These are phyloP conservation scores for Erebia epiphron DNA, from an alignment of 2,888 invertebrate genomes.

Conservation along the genomic window DNA sequence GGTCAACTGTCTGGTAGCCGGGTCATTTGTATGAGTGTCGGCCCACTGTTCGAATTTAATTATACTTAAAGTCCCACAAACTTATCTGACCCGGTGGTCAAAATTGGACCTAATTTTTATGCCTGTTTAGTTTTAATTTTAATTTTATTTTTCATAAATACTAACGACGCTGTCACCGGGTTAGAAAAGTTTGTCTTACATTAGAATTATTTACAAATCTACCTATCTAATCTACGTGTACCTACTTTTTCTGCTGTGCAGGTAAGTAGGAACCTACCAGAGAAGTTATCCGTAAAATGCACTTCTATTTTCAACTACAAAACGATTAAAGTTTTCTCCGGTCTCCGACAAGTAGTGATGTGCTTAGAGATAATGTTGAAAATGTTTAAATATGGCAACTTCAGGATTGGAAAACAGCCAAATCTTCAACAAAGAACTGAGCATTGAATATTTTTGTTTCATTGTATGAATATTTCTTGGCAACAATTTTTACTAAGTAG, in stretches of 20 bases:
- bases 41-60: too few species aligned
- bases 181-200: too few species aligned
- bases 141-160: too few species aligned
- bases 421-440: conserved; percentile 14
- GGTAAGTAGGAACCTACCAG: background rate
- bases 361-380: conserved; percentile 11
- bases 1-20: too few species aligned
- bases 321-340: background rate
- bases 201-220: too few species aligned
- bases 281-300: background rate
- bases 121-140: too few species aligned
- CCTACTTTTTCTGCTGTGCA: background rate
- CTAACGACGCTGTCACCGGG: too few species aligned
- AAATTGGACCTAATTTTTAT: too few species aligned
- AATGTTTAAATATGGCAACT: conserved; percentile 16
- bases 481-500: conserved; percentile 2
- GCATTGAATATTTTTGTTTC: conserved; percentile 18
- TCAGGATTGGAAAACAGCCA: conserved; percentile 12
- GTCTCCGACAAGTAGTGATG: conserved; percentile 5
- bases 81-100: too few species aligned
- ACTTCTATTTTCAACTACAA: conserved; percentile 4
- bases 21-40: too few species aligned
- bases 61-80: too few species aligned
- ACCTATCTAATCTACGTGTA: background rate
- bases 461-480: conserved; percentile 17